Evolutionary conservation across 2,888 invertebrate genomes (phyloP), one percentile per base, ranked within the genome.

Genomic region (Mellilla xanthometata): DNA sequence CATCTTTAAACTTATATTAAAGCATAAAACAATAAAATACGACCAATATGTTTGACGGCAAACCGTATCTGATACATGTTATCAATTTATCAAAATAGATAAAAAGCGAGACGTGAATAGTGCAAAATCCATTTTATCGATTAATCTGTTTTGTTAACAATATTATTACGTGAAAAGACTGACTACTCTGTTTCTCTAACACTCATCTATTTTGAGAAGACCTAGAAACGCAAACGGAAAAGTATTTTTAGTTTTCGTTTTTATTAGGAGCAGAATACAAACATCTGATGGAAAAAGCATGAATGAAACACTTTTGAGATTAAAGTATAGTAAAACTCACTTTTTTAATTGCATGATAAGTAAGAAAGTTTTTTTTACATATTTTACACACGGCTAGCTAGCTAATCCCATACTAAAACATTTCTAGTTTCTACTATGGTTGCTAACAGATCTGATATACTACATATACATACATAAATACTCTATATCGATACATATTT

Each of bases 21-120:
- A 38, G 8, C 3, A n/a, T n/a, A 23, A 26, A 33, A 26, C 29
- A 38, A 40, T 43, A 33, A 39, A 40, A 12, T 34, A 9, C 47
- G 42, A 43, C 40, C 30, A 34, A 34, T 32, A 36, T 34, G 26
- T 10, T 29, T 46, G 40, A 41, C 43, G 39, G 47, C 34, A 40
- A n/a, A 30, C 24, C 33, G 35, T 60, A 60, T 60, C 49, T 56
- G 43, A 64, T 61, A 63, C 35, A 53, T 33, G 46, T 60, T 72
- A 72, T 70, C 68, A 58, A 49, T 61, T 60, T 68, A 69, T 51
- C 54, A 36, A 5, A 29, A 3, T 43, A 24, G 54, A 57, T 54
- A 57, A 52, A 29, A 27, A 13, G 10, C 8, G 13, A 12, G 34
- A 36, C 29, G 13, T 24, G 34, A 35, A 30, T 10, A 23, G 39